Conservation (phyloP, 2,113 vertebrate species). For the Eulacestoma nigropectus region DNA sequence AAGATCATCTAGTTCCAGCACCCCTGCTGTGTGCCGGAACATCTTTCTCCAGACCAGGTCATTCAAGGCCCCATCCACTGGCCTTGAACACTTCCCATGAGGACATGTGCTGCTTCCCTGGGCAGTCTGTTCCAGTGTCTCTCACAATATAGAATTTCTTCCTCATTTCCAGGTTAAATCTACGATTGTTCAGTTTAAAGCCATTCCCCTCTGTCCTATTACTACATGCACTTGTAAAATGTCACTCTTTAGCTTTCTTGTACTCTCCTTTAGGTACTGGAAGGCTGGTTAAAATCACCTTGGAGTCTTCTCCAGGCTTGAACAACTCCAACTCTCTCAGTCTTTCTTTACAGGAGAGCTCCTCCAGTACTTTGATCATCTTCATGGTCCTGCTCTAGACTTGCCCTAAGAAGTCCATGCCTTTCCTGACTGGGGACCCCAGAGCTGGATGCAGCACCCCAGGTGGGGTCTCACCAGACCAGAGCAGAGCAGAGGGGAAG, state of each 20-base stretch:
- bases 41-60: not conserved
- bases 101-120: not conserved
- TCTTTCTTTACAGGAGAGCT: not conserved
- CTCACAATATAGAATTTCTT: not conserved
- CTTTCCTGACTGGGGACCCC: not conserved
- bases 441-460: not conserved
- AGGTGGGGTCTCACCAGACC: not conserved
- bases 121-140: not conserved
- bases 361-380: not conserved
- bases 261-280: not conserved
- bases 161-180: not conserved
- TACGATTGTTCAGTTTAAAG: not conserved
- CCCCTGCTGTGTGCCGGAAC: accelerated
- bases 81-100: not conserved
- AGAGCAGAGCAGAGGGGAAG: accelerated
- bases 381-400: not conserved
- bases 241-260: not conserved
- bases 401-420: too few species aligned
- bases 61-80: not conserved
- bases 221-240: not conserved
- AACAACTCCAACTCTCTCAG: not conserved
- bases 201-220: not conserved
- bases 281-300: not conserved
- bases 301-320: not conserved
- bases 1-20: not conserved